Base-by-base conservation (phyloP, 92 coral and sea anemone genomes). In the Parazoanthus swiftii region DNA sequence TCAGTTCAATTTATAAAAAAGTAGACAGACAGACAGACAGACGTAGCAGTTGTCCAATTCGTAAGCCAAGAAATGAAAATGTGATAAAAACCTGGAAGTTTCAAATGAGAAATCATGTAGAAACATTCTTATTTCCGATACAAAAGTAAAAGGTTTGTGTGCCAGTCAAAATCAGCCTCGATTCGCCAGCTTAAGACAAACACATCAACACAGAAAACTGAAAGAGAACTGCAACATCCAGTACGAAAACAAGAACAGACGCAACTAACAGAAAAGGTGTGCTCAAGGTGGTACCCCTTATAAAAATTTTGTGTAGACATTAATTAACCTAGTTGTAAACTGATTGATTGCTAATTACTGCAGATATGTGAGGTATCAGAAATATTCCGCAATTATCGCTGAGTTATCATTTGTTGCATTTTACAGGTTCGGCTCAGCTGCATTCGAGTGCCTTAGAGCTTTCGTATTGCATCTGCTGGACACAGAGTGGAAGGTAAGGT, bases 401-500 rank as follows among this genome's bases (percentile, higher is more conserved):
- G 56, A 42, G 14, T 23, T 37, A 14, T 42, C 68, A 21, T 39
- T 15, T 50, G 21, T 58, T 77, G 33, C 50, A 26, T 38, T 6
- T 73, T 66, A 37, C 36, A 95, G 98, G 74, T 91, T 91, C 56
- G 89, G 91, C 80, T 96, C 98, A n/a, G 93, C 95, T 54, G 96
- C 98, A 10, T 95, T 96, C 85, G 93, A 94, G 29, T 96, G 98
- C 48, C 88, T 96, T 29, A 92, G 98, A 78, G 98, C 98, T 23
- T 96, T 90, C 81, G 96, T 96, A 11, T 93, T 93, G 11, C 98
- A 96, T 75, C 98, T 96, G 50, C 92, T 96, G 74, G 98, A 96
- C 82, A 96, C 96, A 21, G 98, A 96, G 77, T 96, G 98, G 98
- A 96, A 96, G 98, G 98, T 96, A 91, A 29, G 21, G 29, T 3